Evolutionary conservation across 2,113 vertebrate genomes (phyloP).

Genomic region (Speoplatyrhinus poulsoni): DNA sequence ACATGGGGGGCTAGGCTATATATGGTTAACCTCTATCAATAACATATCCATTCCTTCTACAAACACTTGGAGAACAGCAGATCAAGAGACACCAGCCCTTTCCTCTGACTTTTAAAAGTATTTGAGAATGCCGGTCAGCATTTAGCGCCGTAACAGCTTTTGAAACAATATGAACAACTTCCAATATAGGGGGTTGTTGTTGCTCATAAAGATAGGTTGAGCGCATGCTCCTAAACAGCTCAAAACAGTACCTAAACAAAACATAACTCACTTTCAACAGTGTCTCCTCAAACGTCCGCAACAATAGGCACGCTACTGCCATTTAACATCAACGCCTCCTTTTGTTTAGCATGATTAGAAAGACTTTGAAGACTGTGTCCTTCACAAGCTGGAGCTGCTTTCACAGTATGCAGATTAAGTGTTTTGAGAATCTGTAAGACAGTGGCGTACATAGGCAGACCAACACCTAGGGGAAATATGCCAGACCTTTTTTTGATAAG

Average conservation of each 20-base stretch:
- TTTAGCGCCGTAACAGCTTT: conserved; percentile 61
- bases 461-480: conserved; percentile 1
- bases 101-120: conserved; percentile 64
- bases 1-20: neutral
- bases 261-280: neutral
- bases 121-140: conserved; percentile 59
- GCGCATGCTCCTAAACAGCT: conserved; percentile 3
- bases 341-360: no score
- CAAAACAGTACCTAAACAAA: neutral
- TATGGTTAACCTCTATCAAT: conserved; percentile 46
- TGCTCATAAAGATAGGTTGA: neutral
- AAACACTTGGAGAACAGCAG: conserved; percentile 51
- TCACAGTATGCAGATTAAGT: neutral
- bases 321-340: no score
- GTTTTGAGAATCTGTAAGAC: neutral
- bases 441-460: neutral
- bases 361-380: no score
- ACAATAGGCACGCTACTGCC: neutral
- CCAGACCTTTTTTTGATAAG: conserved; percentile 31
- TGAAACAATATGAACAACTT: conserved; percentile 70
- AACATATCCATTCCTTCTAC: conserved; percentile 47
- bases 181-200: no score
- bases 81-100: conserved; percentile 69
- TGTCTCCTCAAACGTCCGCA: neutral
- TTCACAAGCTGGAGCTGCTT: no score